Percentiles rank a stretch among this genome's conserved stretches.
Conservation (phyloP, 1,140 invertebrate genomes). For the Eriocheir sinensis region DNA sequence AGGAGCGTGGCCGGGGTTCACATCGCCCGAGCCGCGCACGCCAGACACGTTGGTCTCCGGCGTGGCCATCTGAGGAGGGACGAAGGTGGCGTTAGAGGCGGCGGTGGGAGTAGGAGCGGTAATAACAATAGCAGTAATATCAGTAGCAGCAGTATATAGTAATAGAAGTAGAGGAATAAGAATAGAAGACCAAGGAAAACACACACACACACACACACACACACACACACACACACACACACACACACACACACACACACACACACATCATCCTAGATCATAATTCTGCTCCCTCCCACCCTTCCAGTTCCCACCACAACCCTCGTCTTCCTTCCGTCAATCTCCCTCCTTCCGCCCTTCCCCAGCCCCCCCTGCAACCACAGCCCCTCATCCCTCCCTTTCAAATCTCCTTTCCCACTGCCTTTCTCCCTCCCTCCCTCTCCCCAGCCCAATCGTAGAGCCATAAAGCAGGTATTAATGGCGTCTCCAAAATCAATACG, state of each 20-base stretch:
- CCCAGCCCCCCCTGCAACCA: background rate
- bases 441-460: background rate
- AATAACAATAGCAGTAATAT: too few relatives aligned
- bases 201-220: slow-evolving; percentile 36
- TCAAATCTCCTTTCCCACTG: background rate
- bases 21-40: slow-evolving; percentile 61
- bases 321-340: background rate
- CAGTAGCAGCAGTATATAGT: too few relatives aligned
- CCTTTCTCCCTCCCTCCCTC: background rate
- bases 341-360: background rate
- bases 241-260: slow-evolving; percentile 58
- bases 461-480: slow-evolving; percentile 25
- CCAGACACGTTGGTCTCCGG: slow-evolving; percentile 75
- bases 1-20: slow-evolving; percentile 46
- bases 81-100: background rate
- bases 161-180: background rate
- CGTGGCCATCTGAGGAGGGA: slow-evolving; percentile 77
- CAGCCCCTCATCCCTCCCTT: background rate
- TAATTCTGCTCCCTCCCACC: too few relatives aligned
- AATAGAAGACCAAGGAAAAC: background rate
- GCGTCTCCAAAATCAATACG: background rate
- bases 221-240: slow-evolving; percentile 56
- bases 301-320: background rate
- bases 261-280: slow-evolving; percentile 40
- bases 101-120: too few relatives aligned